phyloP scores from a whole-genome alignment of 1,140 invertebrate species.

The Leptinotarsa texana region DNA sequence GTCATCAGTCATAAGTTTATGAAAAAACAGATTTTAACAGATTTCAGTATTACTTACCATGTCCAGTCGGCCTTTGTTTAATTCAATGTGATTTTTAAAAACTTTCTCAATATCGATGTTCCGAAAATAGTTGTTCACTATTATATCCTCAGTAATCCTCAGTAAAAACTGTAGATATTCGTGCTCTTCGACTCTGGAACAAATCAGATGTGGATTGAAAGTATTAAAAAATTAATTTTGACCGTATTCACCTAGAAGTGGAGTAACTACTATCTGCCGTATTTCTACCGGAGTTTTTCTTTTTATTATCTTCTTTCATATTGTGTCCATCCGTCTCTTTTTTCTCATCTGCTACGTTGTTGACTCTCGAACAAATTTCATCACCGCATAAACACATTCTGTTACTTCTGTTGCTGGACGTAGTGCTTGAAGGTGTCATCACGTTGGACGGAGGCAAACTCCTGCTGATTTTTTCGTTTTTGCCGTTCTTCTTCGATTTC shows the following conservation, averaged over 20 bases:
- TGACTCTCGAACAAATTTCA: not conserved
- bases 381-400: not conserved
- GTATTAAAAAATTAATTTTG: not conserved
- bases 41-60: conserved; percentile 31
- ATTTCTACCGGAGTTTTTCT: not conserved
- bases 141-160: conserved; percentile 51
- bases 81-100: conserved; percentile 46
- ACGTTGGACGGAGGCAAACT: not conserved
- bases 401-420: not conserved
- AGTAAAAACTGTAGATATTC: conserved; percentile 50
- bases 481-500: not conserved
- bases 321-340: not conserved
- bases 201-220: not conserved
- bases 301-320: not conserved
- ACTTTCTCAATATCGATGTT: conserved; percentile 45
- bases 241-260: not conserved
- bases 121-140: conserved; percentile 45
- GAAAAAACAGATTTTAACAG: no score
- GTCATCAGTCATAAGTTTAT: no score
- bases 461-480: not conserved
- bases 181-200: conserved; percentile 42
- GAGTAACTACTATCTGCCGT: not conserved
- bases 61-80: conserved; percentile 44
- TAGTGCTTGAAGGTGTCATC: not conserved
- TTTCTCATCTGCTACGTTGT: not conserved